Percentiles rank a stretch among this genome's conserved stretches.
Conservation (phyloP, 2,797 vertebrate species). For the Myripristis murdjan region DNA sequence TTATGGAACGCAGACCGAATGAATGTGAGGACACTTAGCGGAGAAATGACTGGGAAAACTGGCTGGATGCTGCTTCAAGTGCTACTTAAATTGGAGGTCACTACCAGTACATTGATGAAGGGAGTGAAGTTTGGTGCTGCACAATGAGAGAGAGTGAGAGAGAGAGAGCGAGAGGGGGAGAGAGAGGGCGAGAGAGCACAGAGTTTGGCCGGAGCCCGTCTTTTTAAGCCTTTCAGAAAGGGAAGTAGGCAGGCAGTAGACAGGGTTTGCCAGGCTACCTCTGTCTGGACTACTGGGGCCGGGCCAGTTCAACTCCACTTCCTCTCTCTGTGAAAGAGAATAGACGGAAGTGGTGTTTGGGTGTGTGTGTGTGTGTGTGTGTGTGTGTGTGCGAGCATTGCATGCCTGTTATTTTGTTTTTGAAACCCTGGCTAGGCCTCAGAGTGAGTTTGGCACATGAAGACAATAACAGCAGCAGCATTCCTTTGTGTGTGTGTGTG, state of each 20-base stretch:
- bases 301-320: conserved; percentile 67
- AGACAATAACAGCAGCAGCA: conserved; percentile 81
- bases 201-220: neutral
- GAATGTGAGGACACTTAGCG: conserved; percentile 1
- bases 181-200: too few species aligned
- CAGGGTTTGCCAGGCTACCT: conserved; percentile 38
- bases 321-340: conserved; percentile 80
- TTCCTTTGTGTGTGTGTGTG: conserved; percentile 57
- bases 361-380: conserved; percentile 37
- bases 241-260: conserved; percentile 38
- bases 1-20: neutral
- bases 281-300: conserved; percentile 68
- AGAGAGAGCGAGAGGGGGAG: neutral
- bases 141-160: conserved; percentile 3
- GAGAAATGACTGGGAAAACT: neutral
- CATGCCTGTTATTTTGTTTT: conserved; percentile 81
- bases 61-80: conserved; percentile 11
- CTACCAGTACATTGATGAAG: neutral
- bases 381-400: conserved; percentile 21
- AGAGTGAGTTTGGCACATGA: conserved; percentile 72
- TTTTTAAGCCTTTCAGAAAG: conserved; percentile 42
- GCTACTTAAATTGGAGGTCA: conserved; percentile 19
- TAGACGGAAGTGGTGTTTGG: conserved; percentile 77
- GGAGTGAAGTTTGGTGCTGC: conserved; percentile 13
- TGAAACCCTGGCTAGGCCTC: conserved; percentile 69